These are phyloP conservation scores for Semotilus atromaculatus DNA, from an alignment of 2,797 vertebrate species.

Conservation along the genomic window DNA sequence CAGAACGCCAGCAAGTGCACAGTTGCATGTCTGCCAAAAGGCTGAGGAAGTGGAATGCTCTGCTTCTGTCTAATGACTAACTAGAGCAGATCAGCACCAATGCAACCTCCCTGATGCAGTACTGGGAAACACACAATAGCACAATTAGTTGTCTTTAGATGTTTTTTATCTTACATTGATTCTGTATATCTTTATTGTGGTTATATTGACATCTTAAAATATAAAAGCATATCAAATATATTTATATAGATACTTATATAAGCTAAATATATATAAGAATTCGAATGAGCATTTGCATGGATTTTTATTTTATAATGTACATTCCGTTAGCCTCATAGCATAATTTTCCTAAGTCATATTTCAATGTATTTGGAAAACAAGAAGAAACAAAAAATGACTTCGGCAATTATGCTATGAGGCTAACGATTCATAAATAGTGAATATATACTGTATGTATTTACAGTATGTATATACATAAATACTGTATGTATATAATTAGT, in stretches of 20 bases:
- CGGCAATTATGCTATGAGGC: no score
- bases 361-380: no score
- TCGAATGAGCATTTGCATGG: background rate
- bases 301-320: background rate
- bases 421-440: background rate
- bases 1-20: constrained; percentile 57
- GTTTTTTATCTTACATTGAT: background rate
- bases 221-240: background rate
- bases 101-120: constrained; percentile 36
- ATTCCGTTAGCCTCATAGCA: no score
- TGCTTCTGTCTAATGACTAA: constrained; percentile 55
- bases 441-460: background rate
- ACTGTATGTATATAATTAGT: background rate
- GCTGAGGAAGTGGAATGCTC: constrained; percentile 45
- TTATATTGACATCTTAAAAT: background rate
- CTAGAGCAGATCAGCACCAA: constrained; percentile 49
- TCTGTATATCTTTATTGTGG: background rate
- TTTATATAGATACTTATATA: background rate
- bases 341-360: no score
- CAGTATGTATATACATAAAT: background rate
- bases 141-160: background rate
- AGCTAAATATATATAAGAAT: background rate
- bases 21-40: constrained; percentile 56
- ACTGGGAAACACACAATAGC: constrained; percentile 18
- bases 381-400: no score